A percentile compares a stretch with the other conserved stretches of the same genome.
Evolutionary conservation across 1,140 invertebrate species (phyloP).

Genomic region (Leptopilina boulardi): DNA sequence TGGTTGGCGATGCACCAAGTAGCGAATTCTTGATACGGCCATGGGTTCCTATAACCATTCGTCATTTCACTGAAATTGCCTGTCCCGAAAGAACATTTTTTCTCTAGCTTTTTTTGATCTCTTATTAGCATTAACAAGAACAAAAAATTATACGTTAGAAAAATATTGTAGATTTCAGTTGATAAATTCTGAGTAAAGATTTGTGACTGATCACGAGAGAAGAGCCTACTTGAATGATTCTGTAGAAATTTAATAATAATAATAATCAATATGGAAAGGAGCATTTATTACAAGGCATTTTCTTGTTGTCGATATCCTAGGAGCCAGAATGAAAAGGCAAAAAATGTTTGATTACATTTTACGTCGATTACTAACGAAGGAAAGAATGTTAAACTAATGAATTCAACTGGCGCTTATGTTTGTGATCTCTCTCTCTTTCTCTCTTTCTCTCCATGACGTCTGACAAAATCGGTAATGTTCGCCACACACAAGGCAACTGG

Average conservation of each 20-base stretch:
- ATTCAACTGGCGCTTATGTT: conserved; percentile 12
- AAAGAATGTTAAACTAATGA: conserved; percentile 16
- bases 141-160: too few relatives aligned
- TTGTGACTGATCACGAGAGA: conserved; percentile 26
- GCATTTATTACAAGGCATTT: conserved; percentile 58
- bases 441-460: too few relatives aligned
- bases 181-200: conserved; percentile 35
- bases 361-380: conserved; percentile 13
- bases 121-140: too few relatives aligned
- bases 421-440: not conserved
- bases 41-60: conserved; percentile 36
- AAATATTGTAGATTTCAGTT: conserved; percentile 12
- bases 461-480: conserved; percentile 4
- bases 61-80: conserved; percentile 44
- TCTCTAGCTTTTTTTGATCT: too few relatives aligned
- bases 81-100: conserved; percentile 32
- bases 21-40: conserved; percentile 34
- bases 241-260: too few relatives aligned
- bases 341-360: conserved; percentile 35
- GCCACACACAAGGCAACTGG: not conserved
- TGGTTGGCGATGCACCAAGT: conserved; percentile 49
- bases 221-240: conserved; percentile 17
- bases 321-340: conserved; percentile 36
- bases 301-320: conserved; percentile 41
- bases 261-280: conserved; percentile 22